A percentile compares a stretch with the other conserved stretches of the same genome.
Evolutionary conservation across 1,140 invertebrate genomes (phyloP).

Genomic region (Drosophila nigrodunni): DNA sequence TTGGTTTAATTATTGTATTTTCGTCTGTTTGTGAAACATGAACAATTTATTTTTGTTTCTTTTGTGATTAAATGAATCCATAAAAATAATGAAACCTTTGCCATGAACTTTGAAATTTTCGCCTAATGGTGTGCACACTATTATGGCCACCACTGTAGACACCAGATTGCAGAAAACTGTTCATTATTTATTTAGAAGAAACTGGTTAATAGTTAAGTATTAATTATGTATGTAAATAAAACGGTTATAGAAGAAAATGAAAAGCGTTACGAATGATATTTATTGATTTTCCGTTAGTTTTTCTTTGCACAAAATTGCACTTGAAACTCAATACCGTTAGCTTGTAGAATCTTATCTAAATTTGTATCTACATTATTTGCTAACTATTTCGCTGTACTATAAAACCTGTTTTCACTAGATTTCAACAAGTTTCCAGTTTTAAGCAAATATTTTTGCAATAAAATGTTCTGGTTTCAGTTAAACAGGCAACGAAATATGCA

Average conservation of each 20-base stretch:
- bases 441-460: conserved; percentile 13
- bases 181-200: conserved; percentile 12
- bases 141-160: conserved; percentile 11
- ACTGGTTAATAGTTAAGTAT: conserved; percentile 1
- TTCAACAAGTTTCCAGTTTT: conserved; percentile 17
- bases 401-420: neutral
- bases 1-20: conserved; percentile 17
- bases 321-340: neutral
- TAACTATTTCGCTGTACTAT: conserved; percentile 1
- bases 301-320: conserved; percentile 2
- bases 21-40: conserved; percentile 6
- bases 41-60: conserved; percentile 2
- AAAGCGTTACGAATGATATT: neutral
- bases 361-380: neutral
- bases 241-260: neutral
- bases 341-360: conserved; percentile 10
- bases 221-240: neutral
- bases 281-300: conserved; percentile 3
- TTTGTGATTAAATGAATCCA: conserved; percentile 5
- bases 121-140: conserved; percentile 2
- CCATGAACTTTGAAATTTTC: neutral
- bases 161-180: neutral
- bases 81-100: conserved; percentile 10
- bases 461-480: conserved; percentile 28
- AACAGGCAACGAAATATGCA: conserved; percentile 25